phyloP scores from a whole-genome alignment of 2,797 vertebrate species.

The Botia kubotai region DNA sequence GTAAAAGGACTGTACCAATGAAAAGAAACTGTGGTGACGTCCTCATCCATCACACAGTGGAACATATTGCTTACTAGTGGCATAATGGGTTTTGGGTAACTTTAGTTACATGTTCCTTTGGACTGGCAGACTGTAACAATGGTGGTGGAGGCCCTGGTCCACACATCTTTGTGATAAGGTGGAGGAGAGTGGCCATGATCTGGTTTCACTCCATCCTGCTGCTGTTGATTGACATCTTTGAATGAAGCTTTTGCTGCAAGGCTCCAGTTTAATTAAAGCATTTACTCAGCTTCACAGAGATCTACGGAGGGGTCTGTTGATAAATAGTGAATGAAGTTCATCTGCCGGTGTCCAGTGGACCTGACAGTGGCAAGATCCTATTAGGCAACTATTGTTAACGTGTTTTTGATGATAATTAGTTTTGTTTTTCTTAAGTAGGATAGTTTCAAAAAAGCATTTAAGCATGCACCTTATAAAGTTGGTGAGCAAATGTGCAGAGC shows the following conservation, averaged over 20 bases:
- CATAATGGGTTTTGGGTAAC: constrained; percentile 84
- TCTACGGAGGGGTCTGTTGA: constrained; percentile 82
- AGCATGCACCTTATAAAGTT: neutral
- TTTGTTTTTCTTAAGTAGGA: neutral
- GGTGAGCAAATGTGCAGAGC: constrained; percentile 5
- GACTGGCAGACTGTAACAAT: constrained; percentile 89
- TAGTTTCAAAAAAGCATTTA: constrained; percentile 2
- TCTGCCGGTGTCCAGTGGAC: constrained; percentile 84
- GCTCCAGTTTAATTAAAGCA: constrained; percentile 91
- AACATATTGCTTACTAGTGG: constrained; percentile 91
- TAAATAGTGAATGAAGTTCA: constrained; percentile 89
- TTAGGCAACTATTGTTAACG: neutral
- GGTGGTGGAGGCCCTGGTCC: constrained; percentile 79
- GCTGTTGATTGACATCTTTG: constrained; percentile 85
- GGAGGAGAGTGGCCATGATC: constrained; percentile 87
- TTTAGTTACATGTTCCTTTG: constrained; percentile 90
- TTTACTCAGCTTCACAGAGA: constrained; percentile 83
- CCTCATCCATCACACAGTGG: constrained; percentile 84
- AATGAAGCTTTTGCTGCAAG: constrained; percentile 88
- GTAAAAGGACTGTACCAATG: constrained; percentile 82
- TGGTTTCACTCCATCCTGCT: constrained; percentile 86
- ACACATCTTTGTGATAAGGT: constrained; percentile 79
- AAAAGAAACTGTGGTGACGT: constrained; percentile 90
- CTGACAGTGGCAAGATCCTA: constrained; percentile 37
- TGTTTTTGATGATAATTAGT: neutral